Base-by-base conservation (phyloP, 2,113 vertebrate genomes). In the Rhinoderma darwinii region DNA sequence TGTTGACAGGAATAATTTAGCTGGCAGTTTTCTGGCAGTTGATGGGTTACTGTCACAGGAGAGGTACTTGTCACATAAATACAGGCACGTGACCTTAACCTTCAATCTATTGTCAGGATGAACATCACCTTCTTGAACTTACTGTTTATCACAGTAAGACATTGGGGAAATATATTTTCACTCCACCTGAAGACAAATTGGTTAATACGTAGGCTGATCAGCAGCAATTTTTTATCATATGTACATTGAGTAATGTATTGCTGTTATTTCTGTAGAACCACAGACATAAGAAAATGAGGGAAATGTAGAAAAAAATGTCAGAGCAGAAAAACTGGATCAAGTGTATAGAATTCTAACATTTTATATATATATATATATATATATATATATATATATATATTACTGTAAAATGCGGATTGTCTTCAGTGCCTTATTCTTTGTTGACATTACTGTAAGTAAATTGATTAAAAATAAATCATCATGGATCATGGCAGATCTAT, bases 111-210 rank as follows among this genome's bases (percentile, higher is more conserved):
- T 61, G 51, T 80, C 39, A 82, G 78, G 51, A 37, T 82, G 81
- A 59, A 41, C 86, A 63, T 82, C 68, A 82, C 66, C 79, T 82
- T 81, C 80, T 30, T 47, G 66, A 75, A 74, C 66, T 61, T 44
- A 86, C 61, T 66, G 47, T 81, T 86, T 81, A 73, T 81, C 84
- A 86, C 39, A 77, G 74, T 18, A 81, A 73, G 63, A 51, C 27
- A 56, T 9, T 43, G 32, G 35, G 37, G 27, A 73, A 44, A 50
- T 80, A 73, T 72, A 72, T 54, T 80, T 86, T 50, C 44, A 39
- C 27, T 59, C 68, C 66, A 73, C 82, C 82, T 83, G 43, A 81
- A 39, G 77, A 61, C 11, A 81, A 81, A 82, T 63, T 78, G 47
- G 27, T 78, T 77, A 77, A 61, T 61, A 81, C 43, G 5, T 61